Conservation (phyloP, 2,113 vertebrate species). For the Podiceps cristatus region DNA sequence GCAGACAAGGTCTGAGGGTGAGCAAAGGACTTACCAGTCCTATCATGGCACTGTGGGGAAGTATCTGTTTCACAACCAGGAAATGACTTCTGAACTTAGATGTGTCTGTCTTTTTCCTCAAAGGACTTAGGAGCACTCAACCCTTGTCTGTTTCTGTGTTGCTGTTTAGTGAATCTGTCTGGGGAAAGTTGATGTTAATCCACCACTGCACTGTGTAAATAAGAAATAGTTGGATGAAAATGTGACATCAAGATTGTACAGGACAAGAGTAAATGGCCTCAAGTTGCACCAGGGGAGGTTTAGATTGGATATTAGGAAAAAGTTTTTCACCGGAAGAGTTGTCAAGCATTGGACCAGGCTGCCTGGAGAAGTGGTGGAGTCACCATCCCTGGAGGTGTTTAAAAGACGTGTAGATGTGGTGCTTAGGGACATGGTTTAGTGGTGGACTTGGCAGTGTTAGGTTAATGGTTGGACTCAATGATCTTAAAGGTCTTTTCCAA, state of each 20-base stretch:
- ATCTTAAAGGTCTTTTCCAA: too few species aligned
- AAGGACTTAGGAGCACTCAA: neutral
- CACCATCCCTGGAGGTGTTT: too few species aligned
- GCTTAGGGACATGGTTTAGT: too few species aligned
- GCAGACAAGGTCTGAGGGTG: neutral
- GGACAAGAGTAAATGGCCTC: too few species aligned
- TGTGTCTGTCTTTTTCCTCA: neutral
- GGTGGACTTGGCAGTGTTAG: too few species aligned
- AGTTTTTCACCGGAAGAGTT: too few species aligned
- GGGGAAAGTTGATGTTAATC: neutral
- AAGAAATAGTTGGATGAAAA: neutral
- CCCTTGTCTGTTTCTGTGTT: neutral
- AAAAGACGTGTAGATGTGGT: too few species aligned
- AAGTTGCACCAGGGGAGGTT: too few species aligned
- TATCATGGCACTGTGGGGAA: neutral
- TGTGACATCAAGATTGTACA: accelerated
- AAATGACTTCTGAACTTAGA: neutral
- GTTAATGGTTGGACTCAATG: too few species aligned
- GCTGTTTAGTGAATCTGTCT: neutral
- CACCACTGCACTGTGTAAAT: neutral
- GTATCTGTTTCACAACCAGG: neutral
- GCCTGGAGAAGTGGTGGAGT: too few species aligned
- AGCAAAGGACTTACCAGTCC: neutral
- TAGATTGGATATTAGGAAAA: too few species aligned
- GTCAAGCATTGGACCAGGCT: too few species aligned